Evolutionary conservation across 2,797 vertebrate species (phyloP).

Genomic region (Syndactyla subalaris): DNA sequence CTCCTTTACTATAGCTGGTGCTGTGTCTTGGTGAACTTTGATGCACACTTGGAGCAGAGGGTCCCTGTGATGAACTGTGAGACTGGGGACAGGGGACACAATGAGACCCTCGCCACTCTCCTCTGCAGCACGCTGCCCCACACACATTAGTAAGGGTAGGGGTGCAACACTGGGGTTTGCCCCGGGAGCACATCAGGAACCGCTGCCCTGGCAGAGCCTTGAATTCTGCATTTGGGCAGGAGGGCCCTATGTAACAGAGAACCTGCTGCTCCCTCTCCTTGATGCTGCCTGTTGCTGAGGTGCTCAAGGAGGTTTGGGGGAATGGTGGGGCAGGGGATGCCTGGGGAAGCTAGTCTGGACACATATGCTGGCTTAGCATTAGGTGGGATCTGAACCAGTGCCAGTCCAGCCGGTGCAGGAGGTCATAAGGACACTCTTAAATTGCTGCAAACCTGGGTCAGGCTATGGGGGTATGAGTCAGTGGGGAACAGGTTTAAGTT

Average conservation of each 20-base stretch:
- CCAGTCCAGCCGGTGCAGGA: fast-evolving
- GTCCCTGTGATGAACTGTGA: neutral
- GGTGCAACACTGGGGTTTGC: neutral
- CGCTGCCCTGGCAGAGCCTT: neutral
- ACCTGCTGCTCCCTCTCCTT: neutral
- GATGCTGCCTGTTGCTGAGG: neutral
- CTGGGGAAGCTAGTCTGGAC: neutral
- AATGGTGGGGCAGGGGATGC: neutral
- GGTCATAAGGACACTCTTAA: neutral
- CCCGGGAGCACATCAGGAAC: neutral
- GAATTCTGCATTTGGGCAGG: neutral
- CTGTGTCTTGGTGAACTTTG: neutral
- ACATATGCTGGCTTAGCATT: neutral
- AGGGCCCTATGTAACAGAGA: fast-evolving
- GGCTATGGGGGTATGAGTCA: conserved; percentile 2
- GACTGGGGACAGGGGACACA: neutral
- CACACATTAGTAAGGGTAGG: neutral
- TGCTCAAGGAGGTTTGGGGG: neutral
- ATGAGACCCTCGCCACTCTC: neutral
- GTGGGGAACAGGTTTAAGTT: conserved; percentile 11
- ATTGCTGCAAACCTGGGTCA: neutral
- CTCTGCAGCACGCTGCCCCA: neutral
- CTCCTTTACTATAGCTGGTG: neutral
- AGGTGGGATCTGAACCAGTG: neutral
- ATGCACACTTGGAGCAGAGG: neutral